Conservation (phyloP, 1,140 invertebrate genomes). For the Lepidotrigona ventralis region DNA sequence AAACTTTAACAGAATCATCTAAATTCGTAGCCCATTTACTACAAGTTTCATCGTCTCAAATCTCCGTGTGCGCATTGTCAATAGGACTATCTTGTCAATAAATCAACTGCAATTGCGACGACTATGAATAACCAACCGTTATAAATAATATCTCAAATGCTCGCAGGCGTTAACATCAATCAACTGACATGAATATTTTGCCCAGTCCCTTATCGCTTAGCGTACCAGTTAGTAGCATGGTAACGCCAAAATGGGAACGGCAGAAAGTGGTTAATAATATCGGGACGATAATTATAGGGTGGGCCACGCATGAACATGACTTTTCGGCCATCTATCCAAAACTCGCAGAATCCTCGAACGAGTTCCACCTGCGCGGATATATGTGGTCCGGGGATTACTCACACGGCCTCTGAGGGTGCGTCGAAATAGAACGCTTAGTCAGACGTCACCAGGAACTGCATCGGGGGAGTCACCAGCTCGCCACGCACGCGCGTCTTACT, state of each 20-base stretch:
- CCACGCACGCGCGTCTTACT: slow-evolving; percentile 35
- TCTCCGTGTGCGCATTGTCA: neutral
- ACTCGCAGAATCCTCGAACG: slow-evolving; percentile 63
- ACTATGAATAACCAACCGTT: neutral
- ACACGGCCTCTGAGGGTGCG: slow-evolving; percentile 59
- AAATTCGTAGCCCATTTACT: neutral
- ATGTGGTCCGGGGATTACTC: slow-evolving; percentile 65
- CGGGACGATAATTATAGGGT: slow-evolving; percentile 44
- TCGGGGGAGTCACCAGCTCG: slow-evolving; percentile 55
- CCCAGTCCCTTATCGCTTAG: neutral
- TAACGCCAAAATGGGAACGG: slow-evolving; percentile 26
- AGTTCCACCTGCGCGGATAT: slow-evolving; percentile 62
- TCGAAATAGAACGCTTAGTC: slow-evolving; percentile 73
- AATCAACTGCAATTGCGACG: neutral
- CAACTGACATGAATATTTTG: neutral
- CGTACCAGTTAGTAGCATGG: neutral
- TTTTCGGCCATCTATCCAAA: slow-evolving; percentile 62
- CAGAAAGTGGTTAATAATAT: slow-evolving; percentile 36
- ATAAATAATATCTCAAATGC: neutral
- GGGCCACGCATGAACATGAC: slow-evolving; percentile 40
- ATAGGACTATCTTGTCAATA: neutral
- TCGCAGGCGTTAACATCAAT: neutral
- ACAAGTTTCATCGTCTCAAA: neutral
- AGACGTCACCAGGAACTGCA: slow-evolving; percentile 65
- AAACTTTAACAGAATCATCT: neutral